Evolutionary conservation across 2,113 vertebrate genomes (phyloP), one percentile per base, ranked within the genome.

Genomic region (Anhinga anhinga): DNA sequence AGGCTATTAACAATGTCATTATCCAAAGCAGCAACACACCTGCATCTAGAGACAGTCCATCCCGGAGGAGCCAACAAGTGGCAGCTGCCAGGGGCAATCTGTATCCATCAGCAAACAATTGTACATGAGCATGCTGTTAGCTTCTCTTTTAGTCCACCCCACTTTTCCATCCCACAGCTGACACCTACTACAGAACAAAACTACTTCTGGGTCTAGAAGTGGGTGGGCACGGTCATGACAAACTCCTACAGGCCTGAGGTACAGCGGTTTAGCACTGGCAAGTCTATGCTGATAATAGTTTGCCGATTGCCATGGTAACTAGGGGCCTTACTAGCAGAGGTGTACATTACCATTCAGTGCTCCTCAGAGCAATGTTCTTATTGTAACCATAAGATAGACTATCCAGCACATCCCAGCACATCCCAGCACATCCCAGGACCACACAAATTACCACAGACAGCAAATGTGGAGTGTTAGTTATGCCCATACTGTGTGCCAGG

Each of bases 71-170:
- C 11, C 55, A 89, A 73, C 16, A 63, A 52, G 38, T 14, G 40
- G 21, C 21, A 76, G 17, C 47, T 87, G 52, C 27, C 32, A 58
- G 27, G 30, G 14, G 7, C 45, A 67, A n/a, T 56, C 19, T 26
- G 7, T 34, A 67, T 44, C 78, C 13, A 15, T n/a, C 20, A 56
- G 20, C 0, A 0, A 67, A 55, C 1, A 0, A 56, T 7, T 15
- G 34, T 44, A 44, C 19, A 10, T 0, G 7, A 63, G 29, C 45
- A 11, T 25, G 20, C 19, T 58, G 50, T 38, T 69, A 70, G 49
- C 23, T 21, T 34, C 42, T 74, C 49, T 83, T 44, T 53, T 49
- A 71, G 23, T 50, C 40, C 40, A 50, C 38, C 6, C 6, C 9
- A 8, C 30, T 59, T 15, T 65, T 59, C 40, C 36, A 29, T n/a